These are phyloP conservation scores for Hiodon alosoides DNA, from an alignment of 2,113 vertebrate genomes.

Conservation along the genomic window DNA sequence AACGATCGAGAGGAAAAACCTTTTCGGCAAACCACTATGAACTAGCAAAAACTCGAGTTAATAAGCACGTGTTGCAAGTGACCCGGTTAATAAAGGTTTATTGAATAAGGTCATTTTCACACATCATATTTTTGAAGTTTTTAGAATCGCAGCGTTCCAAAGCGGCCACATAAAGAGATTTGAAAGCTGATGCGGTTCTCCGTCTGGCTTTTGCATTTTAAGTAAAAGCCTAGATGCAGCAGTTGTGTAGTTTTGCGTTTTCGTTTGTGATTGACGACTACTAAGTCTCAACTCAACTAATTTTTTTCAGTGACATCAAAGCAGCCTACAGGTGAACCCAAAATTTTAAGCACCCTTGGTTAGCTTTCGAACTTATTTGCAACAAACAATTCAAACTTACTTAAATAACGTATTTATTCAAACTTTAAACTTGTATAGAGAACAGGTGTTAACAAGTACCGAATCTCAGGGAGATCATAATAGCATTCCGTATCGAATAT, in stretches of 20 bases:
- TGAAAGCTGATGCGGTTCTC: conserved; percentile 7
- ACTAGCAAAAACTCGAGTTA: not conserved
- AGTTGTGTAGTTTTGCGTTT: not conserved
- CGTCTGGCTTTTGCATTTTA: conserved; percentile 8
- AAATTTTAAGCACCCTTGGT: not conserved
- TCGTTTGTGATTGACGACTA: not conserved
- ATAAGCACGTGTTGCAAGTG: conserved; percentile 10
- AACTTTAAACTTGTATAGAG: not conserved
- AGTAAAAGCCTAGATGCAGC: not conserved
- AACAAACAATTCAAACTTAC: not conserved
- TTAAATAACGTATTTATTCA: too few species aligned
- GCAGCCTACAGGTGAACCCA: not conserved
- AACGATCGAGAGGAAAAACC: not conserved
- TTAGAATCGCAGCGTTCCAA: not conserved
- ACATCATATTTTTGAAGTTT: conserved; percentile 10
- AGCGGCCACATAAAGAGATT: not conserved
- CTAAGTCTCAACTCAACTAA: not conserved
- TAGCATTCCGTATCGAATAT: not conserved
- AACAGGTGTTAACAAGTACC: conserved; percentile 4
- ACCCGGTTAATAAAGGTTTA: not conserved
- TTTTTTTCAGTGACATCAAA: not conserved
- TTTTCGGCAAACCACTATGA: not conserved
- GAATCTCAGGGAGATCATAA: not conserved
- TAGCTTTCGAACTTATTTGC: conserved; percentile 3
- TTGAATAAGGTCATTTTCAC: conserved; percentile 13